Conservation (phyloP, 2,888 invertebrate species). For the Amblyteles armatorius region DNA sequence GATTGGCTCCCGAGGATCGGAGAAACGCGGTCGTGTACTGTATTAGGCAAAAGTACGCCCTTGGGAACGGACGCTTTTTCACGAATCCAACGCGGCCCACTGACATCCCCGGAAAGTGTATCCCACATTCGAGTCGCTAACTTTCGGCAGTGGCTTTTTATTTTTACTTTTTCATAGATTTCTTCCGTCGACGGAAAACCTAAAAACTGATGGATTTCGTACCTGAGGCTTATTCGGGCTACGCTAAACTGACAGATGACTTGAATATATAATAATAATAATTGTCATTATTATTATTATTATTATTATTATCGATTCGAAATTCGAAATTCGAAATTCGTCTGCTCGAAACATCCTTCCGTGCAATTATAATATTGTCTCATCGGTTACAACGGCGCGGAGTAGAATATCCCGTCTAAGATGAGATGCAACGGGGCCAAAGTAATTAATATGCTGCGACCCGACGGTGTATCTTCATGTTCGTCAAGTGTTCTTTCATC, state of each 20-base stretch:
- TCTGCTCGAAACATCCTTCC: no score
- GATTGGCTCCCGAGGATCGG: no score
- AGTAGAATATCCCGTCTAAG: background rate
- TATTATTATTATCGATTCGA: no score
- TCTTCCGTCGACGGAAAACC: background rate
- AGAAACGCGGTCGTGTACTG: no score
- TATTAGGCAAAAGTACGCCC: slow-evolving; percentile 14
- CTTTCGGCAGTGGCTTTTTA: background rate
- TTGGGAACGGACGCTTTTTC: background rate
- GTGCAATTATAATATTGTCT: background rate
- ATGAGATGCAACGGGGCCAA: background rate
- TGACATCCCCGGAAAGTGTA: background rate
- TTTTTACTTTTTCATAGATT: background rate
- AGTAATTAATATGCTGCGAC: slow-evolving; percentile 10
- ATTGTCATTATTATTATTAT: no score
- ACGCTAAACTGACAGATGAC: no score
- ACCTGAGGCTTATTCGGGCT: no score
- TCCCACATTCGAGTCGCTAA: background rate
- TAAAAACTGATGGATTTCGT: background rate
- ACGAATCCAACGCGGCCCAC: background rate
- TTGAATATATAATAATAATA: no score
- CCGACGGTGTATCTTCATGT: slow-evolving; percentile 3
- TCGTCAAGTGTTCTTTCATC: slow-evolving; percentile 4
- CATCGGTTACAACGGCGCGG: background rate
- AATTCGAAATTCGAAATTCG: no score